phyloP scores from a whole-genome alignment of 2,113 vertebrate genomes.

The Eulemur rufifrons region DNA sequence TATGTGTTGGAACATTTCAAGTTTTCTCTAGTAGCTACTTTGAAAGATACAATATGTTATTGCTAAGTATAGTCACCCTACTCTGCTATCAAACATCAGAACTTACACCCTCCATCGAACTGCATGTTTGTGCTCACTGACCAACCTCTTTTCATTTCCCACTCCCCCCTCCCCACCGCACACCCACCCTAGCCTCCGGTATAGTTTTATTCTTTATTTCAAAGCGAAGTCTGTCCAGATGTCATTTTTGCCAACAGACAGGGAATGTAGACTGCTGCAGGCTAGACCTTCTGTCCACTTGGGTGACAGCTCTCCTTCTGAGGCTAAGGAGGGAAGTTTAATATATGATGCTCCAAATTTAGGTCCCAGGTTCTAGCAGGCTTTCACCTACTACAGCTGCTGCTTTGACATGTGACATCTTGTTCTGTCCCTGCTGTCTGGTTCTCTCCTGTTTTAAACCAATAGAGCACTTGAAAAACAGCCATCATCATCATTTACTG shows the following conservation, averaged over 20 bases:
- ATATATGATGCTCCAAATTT: neutral
- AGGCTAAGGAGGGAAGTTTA: neutral
- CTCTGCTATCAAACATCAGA: no score
- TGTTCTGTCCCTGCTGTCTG: neutral
- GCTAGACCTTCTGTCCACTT: neutral
- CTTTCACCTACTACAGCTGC: neutral
- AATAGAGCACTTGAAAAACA: neutral
- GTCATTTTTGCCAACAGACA: neutral
- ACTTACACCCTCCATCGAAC: no score
- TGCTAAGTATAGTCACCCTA: no score
- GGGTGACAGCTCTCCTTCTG: neutral
- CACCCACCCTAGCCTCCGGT: no score
- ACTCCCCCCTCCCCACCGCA: no score
- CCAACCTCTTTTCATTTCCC: no score
- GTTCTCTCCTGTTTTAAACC: neutral
- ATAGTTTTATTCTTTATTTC: neutral
- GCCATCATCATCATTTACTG: neutral
- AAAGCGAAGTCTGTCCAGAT: neutral
- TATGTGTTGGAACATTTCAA: no score
- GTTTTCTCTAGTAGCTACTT: no score
- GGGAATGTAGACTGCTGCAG: neutral
- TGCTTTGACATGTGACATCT: neutral
- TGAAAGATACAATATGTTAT: no score
- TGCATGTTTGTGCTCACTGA: no score
- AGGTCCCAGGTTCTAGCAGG: neutral